These are phyloP conservation scores for Bombus picipes DNA, from an alignment of 1,140 invertebrate species.

Conservation along the genomic window DNA sequence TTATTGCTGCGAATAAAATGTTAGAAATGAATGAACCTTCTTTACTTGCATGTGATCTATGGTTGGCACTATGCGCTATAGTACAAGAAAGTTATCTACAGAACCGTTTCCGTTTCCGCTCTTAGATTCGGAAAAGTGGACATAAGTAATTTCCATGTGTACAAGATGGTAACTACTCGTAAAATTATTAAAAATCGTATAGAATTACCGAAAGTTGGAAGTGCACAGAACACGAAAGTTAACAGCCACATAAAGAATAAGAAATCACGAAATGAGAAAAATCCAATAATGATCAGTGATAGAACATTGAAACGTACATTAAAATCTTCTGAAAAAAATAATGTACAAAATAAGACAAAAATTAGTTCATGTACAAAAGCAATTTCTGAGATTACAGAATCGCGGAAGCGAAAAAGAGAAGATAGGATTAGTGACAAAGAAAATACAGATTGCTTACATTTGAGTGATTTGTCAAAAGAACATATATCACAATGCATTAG, in stretches of 20 bases:
- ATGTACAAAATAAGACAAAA: not conserved
- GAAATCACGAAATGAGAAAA: not conserved
- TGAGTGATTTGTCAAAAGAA: slow-evolving; percentile 53
- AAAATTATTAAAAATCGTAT: not conserved
- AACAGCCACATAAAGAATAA: not conserved
- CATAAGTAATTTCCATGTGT: not conserved
- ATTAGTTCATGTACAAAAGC: not conserved
- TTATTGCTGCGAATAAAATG: not conserved
- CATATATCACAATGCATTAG: slow-evolving; percentile 69
- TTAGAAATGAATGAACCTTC: not conserved
- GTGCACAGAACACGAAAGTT: not conserved
- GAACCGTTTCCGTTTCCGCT: not conserved
- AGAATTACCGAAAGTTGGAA: not conserved
- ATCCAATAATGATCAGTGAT: not conserved
- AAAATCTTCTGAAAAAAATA: not conserved
- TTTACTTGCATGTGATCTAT: not conserved
- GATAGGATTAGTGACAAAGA: not conserved
- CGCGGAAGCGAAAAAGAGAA: not conserved
- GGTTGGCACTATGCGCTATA: not conserved
- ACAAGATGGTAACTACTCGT: not conserved
- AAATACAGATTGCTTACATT: slow-evolving; percentile 1
- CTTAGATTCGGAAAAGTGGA: not conserved
- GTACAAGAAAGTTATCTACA: not conserved
- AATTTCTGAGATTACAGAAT: not conserved
- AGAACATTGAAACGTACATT: not conserved